phyloP scores from a whole-genome alignment of 1,140 invertebrate species.

The Antheraea pernyi region DNA sequence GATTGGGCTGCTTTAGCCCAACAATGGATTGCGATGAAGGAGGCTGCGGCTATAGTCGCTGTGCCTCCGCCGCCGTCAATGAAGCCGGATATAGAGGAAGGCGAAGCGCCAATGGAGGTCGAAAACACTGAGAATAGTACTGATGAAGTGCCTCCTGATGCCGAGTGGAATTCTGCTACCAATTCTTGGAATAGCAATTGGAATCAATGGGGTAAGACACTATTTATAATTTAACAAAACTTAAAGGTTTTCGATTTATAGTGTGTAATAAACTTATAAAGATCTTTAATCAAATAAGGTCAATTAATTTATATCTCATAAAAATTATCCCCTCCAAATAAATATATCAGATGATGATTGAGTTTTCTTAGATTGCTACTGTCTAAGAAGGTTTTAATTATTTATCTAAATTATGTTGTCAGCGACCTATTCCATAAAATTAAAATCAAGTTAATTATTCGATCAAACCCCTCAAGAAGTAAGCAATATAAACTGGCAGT shows the following conservation, averaged over 20 bases:
- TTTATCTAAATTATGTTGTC: too few relatives aligned
- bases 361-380: too few relatives aligned
- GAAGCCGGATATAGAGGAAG: constrained; percentile 81
- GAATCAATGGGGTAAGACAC: constrained; percentile 81
- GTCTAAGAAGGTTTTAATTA: too few relatives aligned
- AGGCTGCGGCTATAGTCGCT: constrained; percentile 76
- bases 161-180: constrained; percentile 57
- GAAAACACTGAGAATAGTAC: constrained; percentile 79
- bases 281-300: too few relatives aligned
- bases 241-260: background rate
- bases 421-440: too few relatives aligned
- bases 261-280: background rate
- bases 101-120: constrained; percentile 92
- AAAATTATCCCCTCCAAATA: too few relatives aligned
- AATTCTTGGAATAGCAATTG: constrained; percentile 80
- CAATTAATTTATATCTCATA: too few relatives aligned
- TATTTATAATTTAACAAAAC: background rate
- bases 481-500: too few relatives aligned
- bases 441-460: too few relatives aligned
- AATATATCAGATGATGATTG: too few relatives aligned
- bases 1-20: constrained; percentile 97
- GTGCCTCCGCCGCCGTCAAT: constrained; percentile 75
- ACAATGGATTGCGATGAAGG: constrained; percentile 99
- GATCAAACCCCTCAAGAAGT: too few relatives aligned
- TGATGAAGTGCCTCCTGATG: constrained; percentile 46